A percentile compares a stretch with the other conserved stretches of the same genome.
phyloP scores from a whole-genome alignment of 1,140 invertebrate species.

The Danaus plexippus region DNA sequence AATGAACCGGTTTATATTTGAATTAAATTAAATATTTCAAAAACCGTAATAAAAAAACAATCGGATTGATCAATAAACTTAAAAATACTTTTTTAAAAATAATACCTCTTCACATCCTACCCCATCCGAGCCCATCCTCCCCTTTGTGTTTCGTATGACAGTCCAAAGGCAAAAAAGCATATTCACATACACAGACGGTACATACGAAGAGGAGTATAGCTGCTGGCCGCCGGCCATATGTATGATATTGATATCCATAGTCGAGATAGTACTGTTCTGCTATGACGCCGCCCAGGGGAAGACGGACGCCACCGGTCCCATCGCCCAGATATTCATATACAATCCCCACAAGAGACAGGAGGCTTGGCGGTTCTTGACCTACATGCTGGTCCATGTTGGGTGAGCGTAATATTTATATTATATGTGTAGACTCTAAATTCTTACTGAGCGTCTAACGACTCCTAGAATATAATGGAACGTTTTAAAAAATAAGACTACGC shows the following conservation, averaged over 20 bases:
- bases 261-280: slow-evolving; percentile 80
- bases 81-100: slow-evolving; percentile 4
- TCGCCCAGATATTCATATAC: slow-evolving; percentile 88
- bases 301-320: slow-evolving; percentile 78
- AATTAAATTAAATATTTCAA: neutral
- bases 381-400: slow-evolving; percentile 98
- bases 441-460: no score
- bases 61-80: neutral
- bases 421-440: no score
- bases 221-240: slow-evolving; percentile 89
- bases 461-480: no score
- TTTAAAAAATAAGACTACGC: no score
- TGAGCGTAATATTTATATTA: slow-evolving; percentile 57
- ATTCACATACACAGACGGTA: slow-evolving; percentile 77
- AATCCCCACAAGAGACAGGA: slow-evolving; percentile 90
- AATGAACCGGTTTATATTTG: neutral
- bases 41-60: slow-evolving; percentile 1
- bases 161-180: slow-evolving; percentile 39
- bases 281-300: slow-evolving; percentile 74
- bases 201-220: slow-evolving; percentile 89
- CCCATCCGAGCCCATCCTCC: slow-evolving; percentile 22
- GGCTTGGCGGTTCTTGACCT: slow-evolving; percentile 93
- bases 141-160: slow-evolving; percentile 52
- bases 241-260: slow-evolving; percentile 83
- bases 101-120: slow-evolving; percentile 1